Conservation (phyloP, 2,113 vertebrate species). For the Sinocyclocheilus anophthalmus region DNA sequence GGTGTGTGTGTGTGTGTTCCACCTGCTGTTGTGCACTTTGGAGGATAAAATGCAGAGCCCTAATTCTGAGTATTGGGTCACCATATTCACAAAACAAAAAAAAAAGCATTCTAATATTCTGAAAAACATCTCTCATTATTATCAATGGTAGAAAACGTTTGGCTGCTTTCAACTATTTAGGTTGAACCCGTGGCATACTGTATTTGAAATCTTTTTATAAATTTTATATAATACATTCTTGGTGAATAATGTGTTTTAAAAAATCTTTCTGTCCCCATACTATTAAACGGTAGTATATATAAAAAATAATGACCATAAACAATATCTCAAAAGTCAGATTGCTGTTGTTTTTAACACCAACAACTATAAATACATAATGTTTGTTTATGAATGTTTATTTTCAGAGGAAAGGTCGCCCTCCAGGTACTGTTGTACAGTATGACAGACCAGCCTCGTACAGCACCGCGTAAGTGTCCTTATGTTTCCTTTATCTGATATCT, state of each 20-base stretch:
- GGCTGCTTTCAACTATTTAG: no score
- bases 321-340: not conserved
- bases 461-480: constrained; percentile 67
- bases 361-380: not conserved
- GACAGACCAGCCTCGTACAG: constrained; percentile 71
- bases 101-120: not conserved
- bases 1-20: no score
- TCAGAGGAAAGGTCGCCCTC: constrained; percentile 90
- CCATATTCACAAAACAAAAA: no score
- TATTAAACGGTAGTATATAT: no score
- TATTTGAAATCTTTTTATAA: no score
- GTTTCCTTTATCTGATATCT: not conserved
- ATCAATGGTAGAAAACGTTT: not conserved
- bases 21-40: no score
- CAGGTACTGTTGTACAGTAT: constrained; percentile 71
- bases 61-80: no score
- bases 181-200: no score
- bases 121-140: not conserved
- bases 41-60: no score
- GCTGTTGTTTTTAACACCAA: not conserved
- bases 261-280: no score
- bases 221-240: no score
- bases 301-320: not conserved
- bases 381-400: not conserved
- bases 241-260: no score